Conservation (phyloP, 2,797 vertebrate species). For the Hybognathus amarus region DNA sequence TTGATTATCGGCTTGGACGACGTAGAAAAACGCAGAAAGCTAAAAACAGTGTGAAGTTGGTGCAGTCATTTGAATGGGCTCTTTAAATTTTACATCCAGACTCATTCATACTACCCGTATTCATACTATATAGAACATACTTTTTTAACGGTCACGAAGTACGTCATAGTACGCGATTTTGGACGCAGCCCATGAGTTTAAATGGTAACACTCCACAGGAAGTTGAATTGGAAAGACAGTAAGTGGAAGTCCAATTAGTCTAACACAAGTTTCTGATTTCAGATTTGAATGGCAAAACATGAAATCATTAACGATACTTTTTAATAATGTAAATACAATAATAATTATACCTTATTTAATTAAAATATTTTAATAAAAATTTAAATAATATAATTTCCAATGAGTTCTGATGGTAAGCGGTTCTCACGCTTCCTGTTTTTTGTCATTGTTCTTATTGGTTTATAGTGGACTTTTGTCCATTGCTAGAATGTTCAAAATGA, state of each 20-base stretch:
- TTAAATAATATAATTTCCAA: not conserved
- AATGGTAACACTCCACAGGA: not conserved
- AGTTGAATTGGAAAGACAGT: not conserved
- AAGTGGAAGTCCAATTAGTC: constrained; percentile 1
- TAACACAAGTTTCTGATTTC: not conserved
- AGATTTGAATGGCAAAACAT: not conserved
- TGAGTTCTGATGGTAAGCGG: not conserved
- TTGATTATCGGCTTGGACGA: no score
- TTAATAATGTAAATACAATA: not conserved
- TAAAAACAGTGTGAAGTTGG: no score
- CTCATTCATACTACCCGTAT: no score
- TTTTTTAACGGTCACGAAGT: no score
- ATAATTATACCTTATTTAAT: not conserved
- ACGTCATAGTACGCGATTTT: no score
- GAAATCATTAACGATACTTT: not conserved
- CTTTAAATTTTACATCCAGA: no score
- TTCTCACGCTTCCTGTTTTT: not conserved
- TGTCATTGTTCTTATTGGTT: not conserved
- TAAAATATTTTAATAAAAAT: not conserved
- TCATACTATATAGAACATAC: no score
- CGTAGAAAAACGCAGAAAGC: no score
- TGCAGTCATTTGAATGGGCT: no score
- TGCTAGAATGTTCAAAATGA: not conserved
- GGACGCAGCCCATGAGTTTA: not conserved
- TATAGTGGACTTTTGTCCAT: constrained; percentile 22